phyloP scores from a whole-genome alignment of 2,888 invertebrate species.

The Drosophila ezoana region DNA sequence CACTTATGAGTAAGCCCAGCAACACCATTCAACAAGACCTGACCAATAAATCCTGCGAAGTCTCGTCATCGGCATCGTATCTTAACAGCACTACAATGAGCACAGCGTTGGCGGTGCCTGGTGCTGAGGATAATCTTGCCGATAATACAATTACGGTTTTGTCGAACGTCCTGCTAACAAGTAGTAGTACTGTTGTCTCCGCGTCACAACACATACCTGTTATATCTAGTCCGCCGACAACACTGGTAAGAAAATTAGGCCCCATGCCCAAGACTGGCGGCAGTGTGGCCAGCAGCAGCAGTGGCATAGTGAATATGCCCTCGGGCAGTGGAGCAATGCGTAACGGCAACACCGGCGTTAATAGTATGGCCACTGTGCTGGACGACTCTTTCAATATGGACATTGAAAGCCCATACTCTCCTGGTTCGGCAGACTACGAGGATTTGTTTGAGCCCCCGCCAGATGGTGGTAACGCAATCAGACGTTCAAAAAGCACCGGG shows the following conservation, averaged over 20 bases:
- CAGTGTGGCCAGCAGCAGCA: constrained; percentile 79
- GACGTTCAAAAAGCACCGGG: constrained; percentile 59
- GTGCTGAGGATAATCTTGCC: constrained; percentile 68
- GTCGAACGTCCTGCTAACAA: constrained; percentile 82
- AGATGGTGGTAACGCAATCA: constrained; percentile 65
- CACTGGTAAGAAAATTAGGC: constrained; percentile 73
- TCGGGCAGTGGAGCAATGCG: constrained; percentile 32
- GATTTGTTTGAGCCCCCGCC: constrained; percentile 93
- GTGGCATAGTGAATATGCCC: constrained; percentile 51
- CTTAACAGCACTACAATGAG: constrained; percentile 58
- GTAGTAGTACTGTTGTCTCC: constrained; percentile 52
- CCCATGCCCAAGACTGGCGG: constrained; percentile 76
- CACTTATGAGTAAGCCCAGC: constrained; percentile 85
- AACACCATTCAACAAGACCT: constrained; percentile 71
- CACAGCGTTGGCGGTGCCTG: constrained; percentile 56
- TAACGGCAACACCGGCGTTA: constrained; percentile 44
- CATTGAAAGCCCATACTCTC: constrained; percentile 94
- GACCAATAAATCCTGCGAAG: constrained; percentile 73
- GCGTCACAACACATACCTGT: constrained; percentile 82
- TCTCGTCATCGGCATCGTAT: constrained; percentile 56
- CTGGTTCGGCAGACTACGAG: constrained; percentile 94
- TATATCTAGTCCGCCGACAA: constrained; percentile 83
- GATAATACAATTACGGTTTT: constrained; percentile 82
- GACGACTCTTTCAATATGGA: constrained; percentile 88
- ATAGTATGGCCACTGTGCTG: constrained; percentile 60